These are phyloP conservation scores for Halocaridina rubra DNA, from an alignment of 2,888 invertebrate genomes.

Conservation along the genomic window DNA sequence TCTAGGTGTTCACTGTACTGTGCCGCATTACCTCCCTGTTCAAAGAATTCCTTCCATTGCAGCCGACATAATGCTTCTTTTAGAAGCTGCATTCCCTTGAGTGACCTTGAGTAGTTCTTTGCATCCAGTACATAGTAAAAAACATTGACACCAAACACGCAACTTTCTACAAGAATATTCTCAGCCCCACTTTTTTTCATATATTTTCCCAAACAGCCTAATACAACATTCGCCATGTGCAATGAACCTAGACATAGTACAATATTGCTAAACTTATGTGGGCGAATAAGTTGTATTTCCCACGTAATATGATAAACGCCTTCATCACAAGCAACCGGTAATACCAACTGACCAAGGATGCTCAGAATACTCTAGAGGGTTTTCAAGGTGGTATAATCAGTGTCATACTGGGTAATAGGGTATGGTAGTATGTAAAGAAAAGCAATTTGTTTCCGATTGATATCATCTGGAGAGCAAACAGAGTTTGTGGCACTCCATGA, in stretches of 20 bases:
- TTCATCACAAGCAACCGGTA: conserved; percentile 18
- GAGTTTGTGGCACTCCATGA: no score
- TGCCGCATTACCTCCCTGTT: neutral
- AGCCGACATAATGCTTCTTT: neutral
- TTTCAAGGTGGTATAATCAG: conserved; percentile 12
- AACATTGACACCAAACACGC: neutral
- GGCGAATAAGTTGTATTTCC: neutral
- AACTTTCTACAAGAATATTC: neutral
- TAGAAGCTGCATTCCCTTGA: no score
- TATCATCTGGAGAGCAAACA: no score
- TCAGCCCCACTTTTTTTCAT: neutral
- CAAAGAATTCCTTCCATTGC: neutral
- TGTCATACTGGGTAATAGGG: conserved; percentile 10
- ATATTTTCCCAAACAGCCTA: neutral
- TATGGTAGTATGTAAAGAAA: no score
- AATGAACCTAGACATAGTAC: neutral
- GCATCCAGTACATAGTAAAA: neutral
- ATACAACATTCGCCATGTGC: neutral
- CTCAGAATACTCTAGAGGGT: conserved; percentile 1
- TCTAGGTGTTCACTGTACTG: neutral
- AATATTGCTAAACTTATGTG: neutral
- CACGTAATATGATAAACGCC: conserved; percentile 15
- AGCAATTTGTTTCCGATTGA: no score
- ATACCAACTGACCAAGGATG: neutral
- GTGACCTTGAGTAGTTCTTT: neutral